Percentiles rank a stretch among this genome's conserved stretches.
Evolutionary conservation across 1,140 invertebrate species (phyloP).

Genomic region (Homarus americanus): DNA sequence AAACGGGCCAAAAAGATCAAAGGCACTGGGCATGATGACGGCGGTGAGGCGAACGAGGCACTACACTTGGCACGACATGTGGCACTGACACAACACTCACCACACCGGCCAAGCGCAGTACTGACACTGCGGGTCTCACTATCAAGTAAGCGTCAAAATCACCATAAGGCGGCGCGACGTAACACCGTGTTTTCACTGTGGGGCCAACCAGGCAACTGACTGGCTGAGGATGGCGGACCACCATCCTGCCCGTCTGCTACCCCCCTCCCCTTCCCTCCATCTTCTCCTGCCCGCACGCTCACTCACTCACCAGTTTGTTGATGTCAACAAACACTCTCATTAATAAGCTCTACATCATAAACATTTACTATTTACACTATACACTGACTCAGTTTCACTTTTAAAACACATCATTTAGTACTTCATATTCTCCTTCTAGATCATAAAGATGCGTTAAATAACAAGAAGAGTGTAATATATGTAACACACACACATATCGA

Average conservation of each 20-base stretch:
- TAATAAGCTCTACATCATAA: too few species aligned
- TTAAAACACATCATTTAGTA: too few species aligned
- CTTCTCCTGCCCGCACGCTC: neutral
- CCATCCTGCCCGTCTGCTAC: neutral
- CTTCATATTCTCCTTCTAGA: too few species aligned
- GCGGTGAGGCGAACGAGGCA: conserved; percentile 76
- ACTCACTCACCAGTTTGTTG: too few species aligned
- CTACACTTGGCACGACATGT: conserved; percentile 45
- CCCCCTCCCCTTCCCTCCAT: conserved; percentile 7
- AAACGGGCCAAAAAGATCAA: conserved; percentile 77
- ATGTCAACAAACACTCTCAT: too few species aligned
- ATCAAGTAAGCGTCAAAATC: conserved; percentile 56
- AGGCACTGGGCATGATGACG: conserved; percentile 83
- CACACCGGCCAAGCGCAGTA: neutral
- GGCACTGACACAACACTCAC: neutral
- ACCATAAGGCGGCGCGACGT: neutral
- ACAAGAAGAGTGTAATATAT: too few species aligned
- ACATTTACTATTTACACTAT: too few species aligned
- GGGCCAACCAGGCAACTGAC: conserved; percentile 51
- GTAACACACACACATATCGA: too few species aligned
- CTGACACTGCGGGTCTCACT: conserved; percentile 31
- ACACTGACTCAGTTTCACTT: too few species aligned
- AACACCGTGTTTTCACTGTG: conserved; percentile 39
- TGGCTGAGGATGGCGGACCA: neutral
- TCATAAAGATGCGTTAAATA: too few species aligned